Base-by-base conservation (phyloP, 2,113 vertebrate species). In the Pelvicachromis taeniatus region DNA sequence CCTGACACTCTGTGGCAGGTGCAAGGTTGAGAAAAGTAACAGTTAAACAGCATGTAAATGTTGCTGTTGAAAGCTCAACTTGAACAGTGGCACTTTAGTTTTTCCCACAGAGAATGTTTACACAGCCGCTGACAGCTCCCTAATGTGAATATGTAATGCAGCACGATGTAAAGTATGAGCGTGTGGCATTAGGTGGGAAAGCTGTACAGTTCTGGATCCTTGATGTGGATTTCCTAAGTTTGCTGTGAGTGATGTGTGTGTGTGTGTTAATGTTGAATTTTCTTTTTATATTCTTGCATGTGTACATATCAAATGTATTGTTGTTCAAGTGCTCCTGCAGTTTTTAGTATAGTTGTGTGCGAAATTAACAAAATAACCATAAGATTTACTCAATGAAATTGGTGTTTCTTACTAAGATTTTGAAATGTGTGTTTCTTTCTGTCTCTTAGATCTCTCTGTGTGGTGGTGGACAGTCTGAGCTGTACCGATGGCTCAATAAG, bases 391-490 rank as follows among this genome's bases (percentile, higher is more conserved):
- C 42, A 48, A 7, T 73, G 29, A 4, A 6, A 16, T 16, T 6
- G 3, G 2, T n/a, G 3, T 3, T 5, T 2, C 48, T 16, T 17
- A 48, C 26, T 80, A 14, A 23, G 8, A 81, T 52, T 81, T 53
- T 35, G 26, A 75, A 75, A n/a, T 52, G 26, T 4, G 2, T 54
- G 31, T 23, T 19, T 35, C 10, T 53, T 31, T 38, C 52, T 87
- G 17, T 85, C 40, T 85, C 21, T 81, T 95, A 99, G 99, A 95
- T 97, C 97, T 65, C 94, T 99, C 85, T 99, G 99, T 73, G 97
- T 99, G n/a, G 98, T 99, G 81, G 93, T 99, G 94, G 97, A 99
- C 94, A 97, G 97, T 90, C 96, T 99, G 87, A 97, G 96, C 87
- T 97, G 97, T 85, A 92, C 97, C 1, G 98, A 99, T 2, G 97